Conservation (phyloP, 2,888 invertebrate species). For the Agrochola lychnidis region DNA sequence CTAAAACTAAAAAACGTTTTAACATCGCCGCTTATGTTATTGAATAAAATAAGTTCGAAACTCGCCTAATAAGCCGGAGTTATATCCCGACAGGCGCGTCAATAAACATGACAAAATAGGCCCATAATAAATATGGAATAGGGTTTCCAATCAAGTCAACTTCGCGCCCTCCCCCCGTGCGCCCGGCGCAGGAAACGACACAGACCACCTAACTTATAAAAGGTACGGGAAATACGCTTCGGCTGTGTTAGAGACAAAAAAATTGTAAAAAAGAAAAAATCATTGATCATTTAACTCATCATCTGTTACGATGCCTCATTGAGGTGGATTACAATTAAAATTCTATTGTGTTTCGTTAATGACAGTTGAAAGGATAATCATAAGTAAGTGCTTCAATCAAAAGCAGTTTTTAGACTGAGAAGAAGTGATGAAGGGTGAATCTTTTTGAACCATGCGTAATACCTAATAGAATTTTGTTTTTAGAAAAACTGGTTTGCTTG, state of each 20-base stretch:
- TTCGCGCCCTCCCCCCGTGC: conserved; percentile 80
- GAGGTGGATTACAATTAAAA: too few relatives aligned
- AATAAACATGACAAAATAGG: conserved; percentile 89
- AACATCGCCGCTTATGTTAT: conserved; percentile 65
- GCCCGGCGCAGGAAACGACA: conserved; percentile 74
- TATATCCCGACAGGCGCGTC: conserved; percentile 80
- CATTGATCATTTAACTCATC: too few relatives aligned
- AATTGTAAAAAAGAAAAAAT: not conserved
- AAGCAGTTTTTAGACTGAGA: not conserved
- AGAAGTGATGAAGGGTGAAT: not conserved
- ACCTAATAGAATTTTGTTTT: too few relatives aligned
- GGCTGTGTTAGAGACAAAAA: not conserved
- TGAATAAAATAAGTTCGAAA: conserved; percentile 73
- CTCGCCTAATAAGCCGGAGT: conserved; percentile 73
- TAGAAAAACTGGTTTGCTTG: not conserved
- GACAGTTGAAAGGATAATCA: too few relatives aligned
- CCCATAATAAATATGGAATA: conserved; percentile 90
- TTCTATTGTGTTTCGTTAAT: too few relatives aligned
- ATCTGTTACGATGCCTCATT: too few relatives aligned
- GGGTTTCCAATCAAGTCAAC: conserved; percentile 90
- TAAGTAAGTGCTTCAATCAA: not conserved
- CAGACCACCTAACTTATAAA: conserved; percentile 74
- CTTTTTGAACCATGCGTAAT: not conserved
- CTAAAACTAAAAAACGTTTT: conserved; percentile 46
- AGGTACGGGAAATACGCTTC: conserved; percentile 10